Evolutionary conservation across 2,113 vertebrate genomes (phyloP), one percentile per base, ranked within the genome.

Genomic region (Brachyistius frenatus): DNA sequence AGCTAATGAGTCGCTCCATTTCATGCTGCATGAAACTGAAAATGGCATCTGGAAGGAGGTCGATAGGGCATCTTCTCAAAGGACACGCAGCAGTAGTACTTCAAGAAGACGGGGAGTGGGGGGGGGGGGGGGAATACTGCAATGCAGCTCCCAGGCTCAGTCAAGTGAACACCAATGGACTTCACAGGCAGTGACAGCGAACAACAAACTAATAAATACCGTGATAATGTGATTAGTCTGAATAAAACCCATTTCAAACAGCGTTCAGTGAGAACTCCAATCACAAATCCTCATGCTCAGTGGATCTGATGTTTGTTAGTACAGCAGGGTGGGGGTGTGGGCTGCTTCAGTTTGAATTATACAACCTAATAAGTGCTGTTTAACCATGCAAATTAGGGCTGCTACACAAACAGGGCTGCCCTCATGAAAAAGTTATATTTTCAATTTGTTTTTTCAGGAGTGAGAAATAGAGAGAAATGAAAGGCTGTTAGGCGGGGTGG

Each of bases 141-240:
- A 92, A 73, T 92, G 90, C 92, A 89, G 90, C 85, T 89, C 78
- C 76, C 44, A 78, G 23, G 53, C 82, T 82, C 79, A 49, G 77
- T 54, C 72, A 50, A 33, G 70, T 41, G 47, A 75, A 73, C 7
- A 31, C 82, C 65, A 7, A 8, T 44, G 58, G 75, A 79, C 78
- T 86, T 81, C 70, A 80, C 82, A 66, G 81, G 65, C 54, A 81
- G 57, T 63, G 78, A 74, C 77, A 70, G 81, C 81, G 33, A 47
- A 67, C 78, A 82, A 65, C 78, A 55, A 64, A 66, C 64, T 83
- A 66, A 83, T 71, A 83, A 72, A 77, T 41, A 62, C 30, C 14
- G 23, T 69, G 62, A 66, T 79, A 76, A 87, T 80, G 55, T 36
- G 81, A 82, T 85, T 86, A 78, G 57, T 53, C 33, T 15, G 64